Base-by-base conservation (phyloP, 2,113 vertebrate genomes). In the Proterorhinus semilunaris region DNA sequence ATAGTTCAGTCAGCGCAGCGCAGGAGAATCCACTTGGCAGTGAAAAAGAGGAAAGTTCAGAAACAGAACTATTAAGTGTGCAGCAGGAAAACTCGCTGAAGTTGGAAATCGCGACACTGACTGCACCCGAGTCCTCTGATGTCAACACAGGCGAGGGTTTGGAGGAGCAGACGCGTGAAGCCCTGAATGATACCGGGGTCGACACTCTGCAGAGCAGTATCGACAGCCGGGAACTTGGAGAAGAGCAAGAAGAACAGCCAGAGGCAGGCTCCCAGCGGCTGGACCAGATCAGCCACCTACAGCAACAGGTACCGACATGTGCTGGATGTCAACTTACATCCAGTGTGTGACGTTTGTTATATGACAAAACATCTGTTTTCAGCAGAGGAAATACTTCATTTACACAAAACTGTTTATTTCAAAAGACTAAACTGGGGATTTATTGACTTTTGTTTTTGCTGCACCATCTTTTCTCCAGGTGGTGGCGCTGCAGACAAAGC, bases 401-500 rank as follows among this genome's bases (percentile, higher is more conserved):
- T 5, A 36, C 27, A 36, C 27, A 36, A 36, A 27, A 7, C 8
- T 49, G 13, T 3, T 13, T 13, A n/a, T 10, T 0, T 43, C 10
- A 36, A 21, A 55, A 11, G 16, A 11, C 21, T 58, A 1, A 12
- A 58, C 55, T 13, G 6, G 12, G 0, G 21, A 42, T 58, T 58
- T 7, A 58, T 42, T 21, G 21, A 21, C 21, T 21, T 21, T 11
- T 62, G 6, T 69, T n/a, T 72, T 9, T 66, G 49, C 0, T 72
- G 48, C 74, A 45, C 11, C 71, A 72, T 49, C 9, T 72, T 27
- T 27, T 81, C 62, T 73, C 86, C 84, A 94, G 93, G 79, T 93
- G 75, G 80, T 82, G 82, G 86, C 71, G 11, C 87, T 93, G 65
- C 87, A 91, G 65, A 65, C 48, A 10, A 72, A 86, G 65, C 67